Conservation (phyloP, 2,797 vertebrate species). For the Myotis vivesi region DNA sequence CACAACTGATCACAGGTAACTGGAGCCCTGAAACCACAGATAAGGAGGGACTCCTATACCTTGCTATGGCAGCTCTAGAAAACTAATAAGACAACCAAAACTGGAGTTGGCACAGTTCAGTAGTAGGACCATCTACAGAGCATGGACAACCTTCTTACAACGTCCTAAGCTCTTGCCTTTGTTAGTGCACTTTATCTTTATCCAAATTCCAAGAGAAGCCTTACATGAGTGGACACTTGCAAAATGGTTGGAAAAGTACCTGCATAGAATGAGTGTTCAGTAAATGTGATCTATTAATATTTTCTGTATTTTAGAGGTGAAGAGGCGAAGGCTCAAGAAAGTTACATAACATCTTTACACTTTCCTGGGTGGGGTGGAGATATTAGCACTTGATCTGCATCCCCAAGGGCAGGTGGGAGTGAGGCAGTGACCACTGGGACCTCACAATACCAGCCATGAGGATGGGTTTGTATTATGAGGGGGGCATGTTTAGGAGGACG, state of each 20-base stretch:
- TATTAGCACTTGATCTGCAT: background rate
- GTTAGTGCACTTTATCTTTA: background rate
- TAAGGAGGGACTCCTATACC: background rate
- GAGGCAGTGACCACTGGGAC: background rate
- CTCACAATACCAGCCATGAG: no score
- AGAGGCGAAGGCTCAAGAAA: background rate
- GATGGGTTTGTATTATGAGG: no score
- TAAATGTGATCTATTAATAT: background rate
- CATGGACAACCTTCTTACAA: no score
- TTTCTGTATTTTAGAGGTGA: background rate
- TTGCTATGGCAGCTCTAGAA: background rate
- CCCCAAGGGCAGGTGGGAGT: no score
- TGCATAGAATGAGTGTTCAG: background rate
- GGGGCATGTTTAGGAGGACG: background rate
- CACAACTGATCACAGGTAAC: background rate
- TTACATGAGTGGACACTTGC: background rate
- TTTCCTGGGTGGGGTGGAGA: background rate
- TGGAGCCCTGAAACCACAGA: background rate
- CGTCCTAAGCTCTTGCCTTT: background rate
- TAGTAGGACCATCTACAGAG: background rate
- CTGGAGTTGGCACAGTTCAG: background rate
- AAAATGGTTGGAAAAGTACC: background rate
- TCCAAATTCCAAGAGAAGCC: background rate
- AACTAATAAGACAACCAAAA: background rate
- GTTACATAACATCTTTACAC: background rate